Evolutionary conservation across 2,888 invertebrate species (phyloP), one percentile per base, ranked within the genome.

Genomic region (Drosophila atroscutellata): DNA sequence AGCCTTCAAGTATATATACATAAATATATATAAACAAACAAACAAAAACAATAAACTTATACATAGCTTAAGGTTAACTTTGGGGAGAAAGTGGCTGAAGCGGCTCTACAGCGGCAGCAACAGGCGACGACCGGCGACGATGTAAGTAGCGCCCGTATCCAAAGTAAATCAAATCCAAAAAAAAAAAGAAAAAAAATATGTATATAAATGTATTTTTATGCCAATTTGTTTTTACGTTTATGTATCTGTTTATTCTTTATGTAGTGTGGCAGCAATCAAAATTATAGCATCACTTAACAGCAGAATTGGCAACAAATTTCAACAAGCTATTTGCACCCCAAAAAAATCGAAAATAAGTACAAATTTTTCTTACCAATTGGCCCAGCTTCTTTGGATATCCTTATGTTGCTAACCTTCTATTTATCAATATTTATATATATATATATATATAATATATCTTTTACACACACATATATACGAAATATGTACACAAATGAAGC

Each of bases 61-160:
- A 75, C 81, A 75, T 84, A 86, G 82, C 87, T 82, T 86, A 82
- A 86, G 86, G 78, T 82, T 83, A 87, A 77, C 78, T 80, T 86
- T 72, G 86, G 87, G 79, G 77, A 77, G 81, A 85, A 87, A 81
- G 83, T 86, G 85, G 85, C 85, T 77, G 87, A 86, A 72, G 75
- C 83, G 66, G 70, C 87, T 66, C 77, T 76, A 70, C 85, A 85
- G 65, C 83, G 81, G 75, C 85, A 87, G 79, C 85, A 83, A 73
- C 87, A 79, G 77, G 74, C 86, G 70, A 70, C 87, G 81, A 62
- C 86, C 72, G 87, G 57, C 79, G 85, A 87, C 81, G 85, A 86
- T 79, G 87, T 86, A 87, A 87, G 85, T 87, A 86, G 65, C 82
- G 80, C 66, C 75, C 69, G 67, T 74, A 78, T 75, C 51, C 57